Base-by-base conservation (phyloP, 2,113 vertebrate genomes). In the Climacteris rufus region DNA sequence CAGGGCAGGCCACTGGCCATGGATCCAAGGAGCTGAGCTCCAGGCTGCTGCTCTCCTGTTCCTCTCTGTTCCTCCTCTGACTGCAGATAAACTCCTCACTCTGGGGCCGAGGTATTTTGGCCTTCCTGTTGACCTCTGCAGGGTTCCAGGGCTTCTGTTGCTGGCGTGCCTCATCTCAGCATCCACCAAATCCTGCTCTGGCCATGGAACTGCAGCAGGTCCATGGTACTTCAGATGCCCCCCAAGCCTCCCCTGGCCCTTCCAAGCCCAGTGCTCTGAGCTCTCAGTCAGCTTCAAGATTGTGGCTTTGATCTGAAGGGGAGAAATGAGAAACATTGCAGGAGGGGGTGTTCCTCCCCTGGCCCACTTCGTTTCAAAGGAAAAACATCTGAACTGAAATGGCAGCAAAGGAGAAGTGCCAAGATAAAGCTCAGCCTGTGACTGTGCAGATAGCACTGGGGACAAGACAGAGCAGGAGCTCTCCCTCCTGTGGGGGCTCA, bases 401-500 rank as follows among this genome's bases (percentile, higher is more conserved):
- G 0, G 44, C 56, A 53, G 83, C 71, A 33, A 68, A 68, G 83
- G 63, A 96, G 64, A 79, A 79, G 49, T 39, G 24, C 45, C 50
- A 27, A 65, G 87, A 65, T 20, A 31, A 69, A 74, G 50, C 72
- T 42, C 42, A 65, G 79, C 13, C 59, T 47, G 81, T 0, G 5
- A 2, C n/a, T 75, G 57, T 42, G 78, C 60, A 69, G 81, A 66
- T 28, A 76, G 74, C 23, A 27, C 1, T 0, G 20, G 56, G 54
- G 33, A 75, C 2, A 2, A 9, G 53, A 17, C 50, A 40, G 30
- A 35, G 16, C 53, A 70, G 60, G 49, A 78, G 14, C 65, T 27
- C 12, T 13, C 11, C 27, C 40, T 84, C 0, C 0, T 4, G 8
- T 1, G 5, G 20, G 30, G 24, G 61, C 27, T 40, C 21, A 7